A percentile compares a stretch with the other conserved stretches of the same genome.
These are phyloP conservation scores for Oscheius sp. DNA, from an alignment of 1,140 invertebrate species.

Conservation along the genomic window DNA sequence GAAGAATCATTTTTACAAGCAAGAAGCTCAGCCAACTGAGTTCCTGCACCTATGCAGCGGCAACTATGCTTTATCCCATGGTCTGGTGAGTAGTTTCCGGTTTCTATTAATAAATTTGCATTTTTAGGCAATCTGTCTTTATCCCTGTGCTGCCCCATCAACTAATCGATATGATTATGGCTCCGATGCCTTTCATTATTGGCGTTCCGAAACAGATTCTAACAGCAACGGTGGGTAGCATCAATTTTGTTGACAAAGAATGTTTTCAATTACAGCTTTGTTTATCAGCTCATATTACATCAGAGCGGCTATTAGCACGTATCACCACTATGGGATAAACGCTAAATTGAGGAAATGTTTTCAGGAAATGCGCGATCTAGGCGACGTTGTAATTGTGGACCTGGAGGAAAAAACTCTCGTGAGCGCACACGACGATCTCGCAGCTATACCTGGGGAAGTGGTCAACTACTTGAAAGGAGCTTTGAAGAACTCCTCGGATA, in stretches of 20 bases:
- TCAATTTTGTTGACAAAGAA: background rate
- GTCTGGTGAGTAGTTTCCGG: constrained; percentile 41
- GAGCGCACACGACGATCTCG: constrained; percentile 34
- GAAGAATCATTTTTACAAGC: constrained; percentile 51
- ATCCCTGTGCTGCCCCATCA: constrained; percentile 52
- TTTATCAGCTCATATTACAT: background rate
- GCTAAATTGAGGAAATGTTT: constrained; percentile 1
- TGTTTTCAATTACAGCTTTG: background rate
- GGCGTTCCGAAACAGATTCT: constrained; percentile 53
- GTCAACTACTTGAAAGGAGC: constrained; percentile 11
- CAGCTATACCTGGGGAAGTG: constrained; percentile 32
- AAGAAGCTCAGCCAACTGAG: constrained; percentile 51
- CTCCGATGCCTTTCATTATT: constrained; percentile 56
- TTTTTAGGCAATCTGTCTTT: constrained; percentile 51
- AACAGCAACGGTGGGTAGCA: constrained; percentile 3
- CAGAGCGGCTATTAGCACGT: no score
- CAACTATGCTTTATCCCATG: constrained; percentile 50
- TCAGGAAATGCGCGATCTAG: constrained; percentile 25
- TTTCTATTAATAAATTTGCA: constrained; percentile 10
- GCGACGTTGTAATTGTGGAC: constrained; percentile 42
- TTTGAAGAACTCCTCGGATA: constrained; percentile 10
- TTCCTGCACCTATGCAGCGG: constrained; percentile 52
- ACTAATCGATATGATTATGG: constrained; percentile 51
- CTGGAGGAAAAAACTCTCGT: constrained; percentile 38
- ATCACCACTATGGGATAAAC: constrained; percentile 1